Evolutionary conservation across 2,888 invertebrate genomes (phyloP), one percentile per base, ranked within the genome.

Genomic region (Lepidonotus clava): DNA sequence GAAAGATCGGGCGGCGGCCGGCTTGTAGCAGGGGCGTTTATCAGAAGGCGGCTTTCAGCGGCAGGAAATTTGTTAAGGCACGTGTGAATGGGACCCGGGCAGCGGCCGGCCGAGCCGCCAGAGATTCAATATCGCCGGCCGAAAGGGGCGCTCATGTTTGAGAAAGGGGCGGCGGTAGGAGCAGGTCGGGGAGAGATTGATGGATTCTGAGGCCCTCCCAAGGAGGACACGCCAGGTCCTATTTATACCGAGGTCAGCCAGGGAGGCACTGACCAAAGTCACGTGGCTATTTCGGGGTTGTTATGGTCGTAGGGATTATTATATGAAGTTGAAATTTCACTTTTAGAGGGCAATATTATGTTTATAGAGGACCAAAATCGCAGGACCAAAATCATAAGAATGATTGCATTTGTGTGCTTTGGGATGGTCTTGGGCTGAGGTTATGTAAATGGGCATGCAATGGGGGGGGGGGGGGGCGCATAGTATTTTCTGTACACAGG

Each of bases 51-150:
- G 41, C 80, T 80, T 80, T 80, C 80, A 80, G 28, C 14, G 28
- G 46, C 24, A 41, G 80, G 80, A 80, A 80, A 80, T 80, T 80
- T 80, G 80, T 80, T 80, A 80, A 80, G 80, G 41, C 28, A 46
- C 8, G 1, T 24, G 1, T 80, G 80, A 80, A 80, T 80, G 46
- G 80, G 80, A 21, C 28, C 32, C 24, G 46, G 80, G n/a, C 24
- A 41, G 80, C 24, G 46, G 2, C 11, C 32, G 80, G 46, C 80
- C 28, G 28, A n/a, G 24, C 80, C 34, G 5, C 1, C 24, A 18
- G 4, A 80, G 51, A 80, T 80, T 51, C 80, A 80, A 80, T 80
- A 80, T 80, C 46, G 80, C 46, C 6, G 8, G 80, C 5, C 6
- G 32, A 40, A 28, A 24, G 28, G 8, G 21, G 46, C 14, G 80